Evolutionary conservation across 1,140 invertebrate genomes (phyloP).

Genomic region (Saccostrea glomerata): DNA sequence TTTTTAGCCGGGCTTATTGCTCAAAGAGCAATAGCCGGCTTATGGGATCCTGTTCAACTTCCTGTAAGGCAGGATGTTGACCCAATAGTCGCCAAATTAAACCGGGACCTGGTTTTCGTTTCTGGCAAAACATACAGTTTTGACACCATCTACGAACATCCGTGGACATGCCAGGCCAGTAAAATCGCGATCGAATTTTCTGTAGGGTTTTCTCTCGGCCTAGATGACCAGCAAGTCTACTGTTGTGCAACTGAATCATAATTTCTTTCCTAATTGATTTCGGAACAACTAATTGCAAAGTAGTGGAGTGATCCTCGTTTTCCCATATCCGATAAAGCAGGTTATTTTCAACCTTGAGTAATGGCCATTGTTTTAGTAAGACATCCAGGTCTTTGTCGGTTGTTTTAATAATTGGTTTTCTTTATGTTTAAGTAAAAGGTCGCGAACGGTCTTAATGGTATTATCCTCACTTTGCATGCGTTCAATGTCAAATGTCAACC

Average conservation of each 20-base stretch:
- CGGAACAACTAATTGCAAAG: constrained; percentile 46
- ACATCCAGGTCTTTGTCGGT: not conserved
- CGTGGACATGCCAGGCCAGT: constrained; percentile 51
- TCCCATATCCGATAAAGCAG: not conserved
- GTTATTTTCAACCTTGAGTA: not conserved
- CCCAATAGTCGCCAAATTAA: no score
- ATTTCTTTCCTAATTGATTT: constrained; percentile 39
- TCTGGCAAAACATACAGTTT: constrained; percentile 50
- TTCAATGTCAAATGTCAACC: not conserved
- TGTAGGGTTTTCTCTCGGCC: constrained; percentile 51
- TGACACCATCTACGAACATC: constrained; percentile 48
- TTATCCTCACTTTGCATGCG: not conserved
- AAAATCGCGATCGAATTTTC: constrained; percentile 44
- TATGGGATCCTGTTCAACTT: no score
- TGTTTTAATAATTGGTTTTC: no score
- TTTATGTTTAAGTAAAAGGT: no score
- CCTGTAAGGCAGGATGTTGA: no score
- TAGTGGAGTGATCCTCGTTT: constrained; percentile 40
- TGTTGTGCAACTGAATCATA: constrained; percentile 11
- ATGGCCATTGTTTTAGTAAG: not conserved
- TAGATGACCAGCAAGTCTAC: no score
- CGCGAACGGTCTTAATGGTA: no score
- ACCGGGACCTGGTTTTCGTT: no score
- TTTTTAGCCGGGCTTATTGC: no score
- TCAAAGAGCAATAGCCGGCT: no score